A percentile compares a stretch with the other conserved stretches of the same genome.
Conservation (phyloP, 2,113 vertebrate species). For the Cebidichthys violaceus region DNA sequence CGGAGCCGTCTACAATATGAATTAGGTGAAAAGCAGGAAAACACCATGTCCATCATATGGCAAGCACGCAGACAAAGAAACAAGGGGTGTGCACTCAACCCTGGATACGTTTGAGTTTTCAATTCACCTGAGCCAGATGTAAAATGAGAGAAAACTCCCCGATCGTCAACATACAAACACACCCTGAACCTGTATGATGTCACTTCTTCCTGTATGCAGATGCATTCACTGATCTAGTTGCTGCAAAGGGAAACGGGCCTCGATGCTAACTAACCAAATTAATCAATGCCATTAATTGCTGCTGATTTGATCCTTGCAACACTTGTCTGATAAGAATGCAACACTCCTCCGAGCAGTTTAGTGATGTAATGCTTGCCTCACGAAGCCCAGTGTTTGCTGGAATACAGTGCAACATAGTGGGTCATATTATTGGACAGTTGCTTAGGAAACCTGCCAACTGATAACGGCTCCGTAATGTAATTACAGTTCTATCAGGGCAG, state of each 20-base stretch:
- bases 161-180: neutral
- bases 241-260: conserved; percentile 11
- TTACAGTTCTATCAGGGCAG: conserved; percentile 69
- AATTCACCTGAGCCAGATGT: neutral
- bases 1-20: conserved; percentile 18
- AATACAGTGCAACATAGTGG: conserved; percentile 11
- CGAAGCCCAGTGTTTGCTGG: conserved; percentile 2
- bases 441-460: conserved; percentile 63
- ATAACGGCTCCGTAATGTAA: conserved; percentile 73
- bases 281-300: conserved; percentile 21
- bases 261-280: conserved; percentile 2
- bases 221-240: conserved; percentile 11
- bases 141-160: neutral
- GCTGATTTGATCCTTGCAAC: conserved; percentile 14
- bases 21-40: conserved; percentile 22
- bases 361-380: conserved; percentile 31
- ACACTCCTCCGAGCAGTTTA: conserved; percentile 1
- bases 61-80: conserved; percentile 20
- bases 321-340: conserved; percentile 16
- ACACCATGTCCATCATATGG: conserved; percentile 5
- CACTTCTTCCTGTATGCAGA: conserved; percentile 23
- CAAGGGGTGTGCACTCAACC: neutral
- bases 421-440: conserved; percentile 58
- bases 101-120: neutral
- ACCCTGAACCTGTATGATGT: neutral